Conservation (phyloP, 1,140 invertebrate genomes). For the Vanessa atalanta region DNA sequence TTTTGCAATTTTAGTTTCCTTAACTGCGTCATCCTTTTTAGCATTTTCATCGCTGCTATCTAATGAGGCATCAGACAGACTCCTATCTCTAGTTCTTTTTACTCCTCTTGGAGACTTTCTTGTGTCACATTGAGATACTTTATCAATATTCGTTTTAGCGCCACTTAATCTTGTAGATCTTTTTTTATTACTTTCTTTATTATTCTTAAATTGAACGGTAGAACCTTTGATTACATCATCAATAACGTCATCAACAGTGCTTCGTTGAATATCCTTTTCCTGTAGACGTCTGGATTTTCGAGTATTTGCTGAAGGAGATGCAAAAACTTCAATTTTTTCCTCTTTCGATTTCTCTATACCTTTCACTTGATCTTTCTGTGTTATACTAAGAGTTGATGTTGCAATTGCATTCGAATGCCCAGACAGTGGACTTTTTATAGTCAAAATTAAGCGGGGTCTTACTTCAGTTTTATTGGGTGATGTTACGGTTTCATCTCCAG, state of each 20-base stretch:
- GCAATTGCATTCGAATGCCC: conserved; percentile 62
- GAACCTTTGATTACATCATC: conserved; percentile 90
- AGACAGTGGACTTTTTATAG: conserved; percentile 86
- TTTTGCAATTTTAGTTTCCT: conserved; percentile 62
- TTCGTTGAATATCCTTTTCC: conserved; percentile 87
- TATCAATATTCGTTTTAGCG: conserved; percentile 60
- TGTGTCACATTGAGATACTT: conserved; percentile 64
- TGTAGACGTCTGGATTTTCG: conserved; percentile 90
- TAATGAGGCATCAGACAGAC: conserved; percentile 83
- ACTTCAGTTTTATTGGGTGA: conserved; percentile 78
- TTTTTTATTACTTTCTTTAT: conserved; percentile 65
- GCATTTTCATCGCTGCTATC: conserved; percentile 83
- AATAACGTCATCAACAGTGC: conserved; percentile 91
- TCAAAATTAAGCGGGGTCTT: conserved; percentile 88
- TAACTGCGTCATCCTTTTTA: conserved; percentile 52
- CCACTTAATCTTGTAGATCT: conserved; percentile 64
- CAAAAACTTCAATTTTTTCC: conserved; percentile 84
- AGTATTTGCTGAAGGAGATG: conserved; percentile 83
- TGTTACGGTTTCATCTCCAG: conserved; percentile 85
- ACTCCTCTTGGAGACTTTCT: conserved; percentile 84
- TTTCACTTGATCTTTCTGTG: conserved; percentile 64
- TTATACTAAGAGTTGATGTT: conserved; percentile 65
- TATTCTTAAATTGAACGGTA: conserved; percentile 50
- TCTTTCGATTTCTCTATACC: conserved; percentile 72
- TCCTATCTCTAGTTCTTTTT: conserved; percentile 82